Conservation (phyloP, 2,113 vertebrate genomes). For the Xiphophorus hellerii region DNA sequence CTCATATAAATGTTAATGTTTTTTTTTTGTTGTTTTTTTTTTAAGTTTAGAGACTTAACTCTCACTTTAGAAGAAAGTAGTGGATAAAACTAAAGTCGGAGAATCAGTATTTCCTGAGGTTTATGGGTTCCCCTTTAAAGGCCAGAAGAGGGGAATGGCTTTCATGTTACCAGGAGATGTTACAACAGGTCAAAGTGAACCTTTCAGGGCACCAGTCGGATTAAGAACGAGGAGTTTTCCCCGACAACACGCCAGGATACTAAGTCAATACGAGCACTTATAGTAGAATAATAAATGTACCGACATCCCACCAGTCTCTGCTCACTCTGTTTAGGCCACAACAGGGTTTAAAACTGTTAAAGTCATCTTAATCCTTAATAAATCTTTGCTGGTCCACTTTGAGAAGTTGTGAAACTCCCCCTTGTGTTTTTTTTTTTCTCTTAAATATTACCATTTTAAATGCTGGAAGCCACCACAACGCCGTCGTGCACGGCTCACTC, state of each 20-base stretch:
- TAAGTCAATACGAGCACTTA: slow-evolving; percentile 69
- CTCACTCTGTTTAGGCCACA: slow-evolving; percentile 67
- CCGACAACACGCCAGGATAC: slow-evolving; percentile 51
- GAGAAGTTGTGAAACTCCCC: slow-evolving; percentile 76
- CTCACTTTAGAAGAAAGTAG: slow-evolving; percentile 68
- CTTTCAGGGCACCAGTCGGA: slow-evolving; percentile 60
- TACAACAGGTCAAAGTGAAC: slow-evolving; percentile 80
- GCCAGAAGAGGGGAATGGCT: slow-evolving; percentile 84
- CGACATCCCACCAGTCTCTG: slow-evolving; percentile 38
- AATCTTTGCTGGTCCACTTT: slow-evolving; percentile 76
- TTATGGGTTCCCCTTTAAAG: slow-evolving; percentile 85
- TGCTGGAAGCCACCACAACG: slow-evolving; percentile 65
- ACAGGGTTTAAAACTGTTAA: slow-evolving; percentile 53
- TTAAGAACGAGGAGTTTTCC: slow-evolving; percentile 59
- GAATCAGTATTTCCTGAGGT: slow-evolving; percentile 85
- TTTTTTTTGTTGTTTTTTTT: slow-evolving; percentile 72
- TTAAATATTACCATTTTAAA: slow-evolving; percentile 61
- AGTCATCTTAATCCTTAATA: slow-evolving; percentile 55
- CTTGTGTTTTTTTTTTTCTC: slow-evolving; percentile 43
- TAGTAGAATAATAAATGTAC: slow-evolving; percentile 59
- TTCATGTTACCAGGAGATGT: slow-evolving; percentile 79
- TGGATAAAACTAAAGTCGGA: slow-evolving; percentile 77
- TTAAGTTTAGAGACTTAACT: slow-evolving; percentile 70
- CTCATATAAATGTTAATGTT: slow-evolving; percentile 83
- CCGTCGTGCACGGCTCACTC: slow-evolving; percentile 55